A percentile compares a stretch with the other conserved stretches of the same genome.
phyloP scores from a whole-genome alignment of 2,797 vertebrate species.

The Bradypus variegatus region DNA sequence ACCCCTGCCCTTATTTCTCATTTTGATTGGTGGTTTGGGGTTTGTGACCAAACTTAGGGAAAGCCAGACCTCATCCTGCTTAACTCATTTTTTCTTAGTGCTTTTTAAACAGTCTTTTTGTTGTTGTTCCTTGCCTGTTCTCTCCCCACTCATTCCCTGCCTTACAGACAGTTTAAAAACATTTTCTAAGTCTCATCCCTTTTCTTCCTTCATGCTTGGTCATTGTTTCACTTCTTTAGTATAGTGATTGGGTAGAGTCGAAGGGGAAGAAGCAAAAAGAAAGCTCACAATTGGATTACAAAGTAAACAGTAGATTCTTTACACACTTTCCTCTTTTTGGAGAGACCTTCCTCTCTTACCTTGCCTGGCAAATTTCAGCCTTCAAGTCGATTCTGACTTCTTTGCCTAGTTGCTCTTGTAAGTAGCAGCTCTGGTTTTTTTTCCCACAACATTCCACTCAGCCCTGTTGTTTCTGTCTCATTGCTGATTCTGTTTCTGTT shows the following conservation, averaged over 20 bases:
- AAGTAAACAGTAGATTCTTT: neutral
- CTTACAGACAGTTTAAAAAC: neutral
- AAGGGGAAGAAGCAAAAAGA: neutral
- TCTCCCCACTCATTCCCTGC: neutral
- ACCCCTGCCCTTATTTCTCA: neutral
- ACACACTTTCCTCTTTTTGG: neutral
- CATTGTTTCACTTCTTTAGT: constrained; percentile 8
- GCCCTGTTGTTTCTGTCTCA: neutral
- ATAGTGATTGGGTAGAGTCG: neutral
- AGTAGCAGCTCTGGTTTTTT: neutral
- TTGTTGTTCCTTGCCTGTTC: neutral
- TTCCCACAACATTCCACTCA: neutral
- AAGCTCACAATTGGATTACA: constrained; percentile 3
- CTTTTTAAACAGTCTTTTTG: neutral
- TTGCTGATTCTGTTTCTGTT: neutral
- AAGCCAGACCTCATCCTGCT: neutral
- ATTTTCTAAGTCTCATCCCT: neutral
- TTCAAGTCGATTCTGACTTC: constrained; percentile 21
- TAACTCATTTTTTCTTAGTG: neutral
- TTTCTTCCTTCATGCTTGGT: neutral
- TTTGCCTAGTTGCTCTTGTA: neutral
- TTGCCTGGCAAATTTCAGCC: constrained; percentile 8
- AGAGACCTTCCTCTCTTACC: neutral
- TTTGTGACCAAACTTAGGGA: neutral
- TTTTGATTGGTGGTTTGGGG: constrained; percentile 6